Evolutionary conservation across 1,140 invertebrate genomes (phyloP), one percentile per base, ranked within the genome.

Genomic region (Probaryconus sp.): DNA sequence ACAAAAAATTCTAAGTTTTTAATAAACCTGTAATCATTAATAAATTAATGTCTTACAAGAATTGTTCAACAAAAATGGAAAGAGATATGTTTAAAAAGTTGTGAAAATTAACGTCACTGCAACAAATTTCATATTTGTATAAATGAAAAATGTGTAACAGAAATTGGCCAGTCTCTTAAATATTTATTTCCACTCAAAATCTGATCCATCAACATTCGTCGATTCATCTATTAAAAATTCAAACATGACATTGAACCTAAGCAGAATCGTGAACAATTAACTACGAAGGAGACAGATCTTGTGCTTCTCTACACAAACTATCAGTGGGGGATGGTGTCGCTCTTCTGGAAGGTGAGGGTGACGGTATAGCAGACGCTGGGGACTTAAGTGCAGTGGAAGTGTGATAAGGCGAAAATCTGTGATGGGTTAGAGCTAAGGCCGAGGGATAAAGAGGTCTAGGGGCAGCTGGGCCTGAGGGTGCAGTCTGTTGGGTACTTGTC

Each of bases 371-470:
- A 31, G 80, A 76, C 3, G 61, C 77, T 30, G 56, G 82, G 26
- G 80, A 83, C 51, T 84, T 86, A 3, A 82, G 74, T 0, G 77
- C 73, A 3, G 80, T 53, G 0, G 84, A 69, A n/a, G 78, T 78
- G 38, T 83, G 79, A 72, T 90, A 89, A 21, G 88, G 89, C 2
- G 88, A 87, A 73, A 86, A 89, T 51, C 88, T 78, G 58, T 89
- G 88, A 51, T 86, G 87, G 2, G 81, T 75, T 9, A 83, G 75
- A 0, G 83, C 83, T 4, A 87, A 70, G 2, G 87, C 83, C 5
- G 88, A 81, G 0, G 88, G 88, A 30, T 89, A 89, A 4, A 89
- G 79, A 0, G 89, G 86, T 20, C 89, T 70, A 0, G 88, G 88
- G 0, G 88, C 85, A 0, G 88, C 86, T 3, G 88, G 86, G 0